Evolutionary conservation across 2,113 vertebrate genomes (phyloP).

Genomic region (Perca fluviatilis): DNA sequence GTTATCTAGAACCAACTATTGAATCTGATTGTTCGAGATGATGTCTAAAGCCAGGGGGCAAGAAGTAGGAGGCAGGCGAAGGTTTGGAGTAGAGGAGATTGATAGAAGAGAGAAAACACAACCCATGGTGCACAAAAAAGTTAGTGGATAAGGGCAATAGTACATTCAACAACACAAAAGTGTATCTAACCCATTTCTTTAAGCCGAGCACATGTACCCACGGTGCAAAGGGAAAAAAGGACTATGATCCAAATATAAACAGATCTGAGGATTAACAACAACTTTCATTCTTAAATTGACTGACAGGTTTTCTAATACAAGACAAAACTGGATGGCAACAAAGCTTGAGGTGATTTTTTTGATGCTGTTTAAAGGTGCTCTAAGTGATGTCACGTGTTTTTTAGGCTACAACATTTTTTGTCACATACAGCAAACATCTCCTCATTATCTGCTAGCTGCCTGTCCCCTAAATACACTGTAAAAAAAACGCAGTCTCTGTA

Average conservation of each 20-base stretch:
- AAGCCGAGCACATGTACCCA: not conserved
- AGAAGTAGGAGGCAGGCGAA: conserved; percentile 6
- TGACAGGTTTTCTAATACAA: not conserved
- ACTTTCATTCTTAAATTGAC: not conserved
- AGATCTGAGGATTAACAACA: not conserved
- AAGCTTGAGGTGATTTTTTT: not conserved
- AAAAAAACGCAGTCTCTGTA: too few relatives aligned
- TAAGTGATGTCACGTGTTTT: too few relatives aligned
- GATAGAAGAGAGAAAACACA: conserved; percentile 49
- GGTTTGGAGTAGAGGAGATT: conserved; percentile 24
- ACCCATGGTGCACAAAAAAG: not conserved
- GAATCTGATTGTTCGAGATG: conserved; percentile 40
- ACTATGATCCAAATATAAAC: not conserved
- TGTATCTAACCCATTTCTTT: not conserved
- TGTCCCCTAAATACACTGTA: too few relatives aligned
- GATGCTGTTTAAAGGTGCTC: not conserved
- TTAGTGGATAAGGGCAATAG: not conserved
- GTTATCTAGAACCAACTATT: conserved; percentile 32
- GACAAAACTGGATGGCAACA: not conserved
- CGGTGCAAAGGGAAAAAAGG: not conserved
- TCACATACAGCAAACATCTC: too few relatives aligned
- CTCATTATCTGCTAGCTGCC: too few relatives aligned
- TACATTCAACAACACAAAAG: not conserved
- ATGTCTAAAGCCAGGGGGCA: conserved; percentile 27
- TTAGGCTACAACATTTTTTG: too few relatives aligned